Base-by-base conservation (phyloP, 1,140 invertebrate species). In the Neodiprion fabricii region DNA sequence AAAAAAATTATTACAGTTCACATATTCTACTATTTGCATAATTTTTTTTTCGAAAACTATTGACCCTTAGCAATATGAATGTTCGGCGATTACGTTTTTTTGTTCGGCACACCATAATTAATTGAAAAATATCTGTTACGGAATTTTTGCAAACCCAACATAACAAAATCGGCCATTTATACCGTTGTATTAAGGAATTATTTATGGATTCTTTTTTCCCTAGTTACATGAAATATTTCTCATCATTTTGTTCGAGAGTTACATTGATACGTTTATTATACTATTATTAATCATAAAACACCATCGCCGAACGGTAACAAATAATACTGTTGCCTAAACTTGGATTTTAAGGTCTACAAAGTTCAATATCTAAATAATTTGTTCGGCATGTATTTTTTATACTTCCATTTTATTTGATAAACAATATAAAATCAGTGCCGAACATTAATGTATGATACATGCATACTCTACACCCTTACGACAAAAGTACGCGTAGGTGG, bases 51-150 rank as follows among this genome's bases (percentile, higher is more conserved):
- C 10, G 75, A 48, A 73, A 48, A 70, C 69, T 72, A 69, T 17
- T 71, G 68, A 17, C 49, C 8, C 11, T 76, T 72, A 0, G 21
- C 72, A 67, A 72, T 49, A 53, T 48, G 10, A 53, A 53, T 53
- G 50, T 53, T 53, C 50, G 50, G 50, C 50, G 50, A 53, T 53
- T 11, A 53, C 50, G 50, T 53, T 53, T 53, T 53, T 14, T 53
- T 53, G 50, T 53, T 53, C 50, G 50, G 50, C 50, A 53, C 50
- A 53, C 50, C 1, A n/a, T 53, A 53, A 53, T 53, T 53, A n/a
- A 53, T 53, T 11, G 50, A 53, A 53, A 53, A 10, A 53, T 53
- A 2, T 53, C 10, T 53, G 50, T 11, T 53, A 53, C n/a, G 50
- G 10, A 53, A 11, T 53, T 53, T 53, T 53, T 53, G 10, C n/a